A percentile compares a stretch with the other conserved stretches of the same genome.
phyloP scores from a whole-genome alignment of 2,888 invertebrate species.

The Microplitis deprimator region DNA sequence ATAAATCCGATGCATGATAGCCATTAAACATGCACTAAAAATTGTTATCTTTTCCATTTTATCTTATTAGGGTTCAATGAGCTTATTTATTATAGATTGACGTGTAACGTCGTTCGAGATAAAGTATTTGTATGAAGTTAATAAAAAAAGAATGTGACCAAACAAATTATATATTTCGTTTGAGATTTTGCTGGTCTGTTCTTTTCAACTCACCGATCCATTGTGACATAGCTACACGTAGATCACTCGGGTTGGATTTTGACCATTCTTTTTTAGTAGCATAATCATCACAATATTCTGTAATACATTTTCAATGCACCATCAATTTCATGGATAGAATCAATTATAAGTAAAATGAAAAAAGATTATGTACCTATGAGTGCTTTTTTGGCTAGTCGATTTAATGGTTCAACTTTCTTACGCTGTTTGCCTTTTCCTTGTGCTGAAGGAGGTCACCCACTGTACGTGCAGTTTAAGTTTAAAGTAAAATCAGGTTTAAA shows the following conservation, averaged over 20 bases:
- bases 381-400: background rate
- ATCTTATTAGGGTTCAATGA: no score
- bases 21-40: no score
- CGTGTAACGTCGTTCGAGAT: no score
- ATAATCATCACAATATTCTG: constrained; percentile 9
- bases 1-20: no score
- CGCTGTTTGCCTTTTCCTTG: constrained; percentile 1
- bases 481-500: background rate
- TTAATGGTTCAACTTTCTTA: background rate
- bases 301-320: background rate
- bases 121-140: no score
- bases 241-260: background rate
- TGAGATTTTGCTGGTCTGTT: background rate
- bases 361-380: background rate
- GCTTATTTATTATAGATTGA: no score
- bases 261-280: background rate
- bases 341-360: background rate
- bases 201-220: background rate
- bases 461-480: background rate
- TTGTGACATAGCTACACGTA: constrained; percentile 4
- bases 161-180: no score
- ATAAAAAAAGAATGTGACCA: no score
- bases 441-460: background rate
- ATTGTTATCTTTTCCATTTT: no score
- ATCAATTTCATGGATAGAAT: background rate